These are phyloP conservation scores for Eubasilissa regina DNA, from an alignment of 1,140 invertebrate species.

Conservation along the genomic window DNA sequence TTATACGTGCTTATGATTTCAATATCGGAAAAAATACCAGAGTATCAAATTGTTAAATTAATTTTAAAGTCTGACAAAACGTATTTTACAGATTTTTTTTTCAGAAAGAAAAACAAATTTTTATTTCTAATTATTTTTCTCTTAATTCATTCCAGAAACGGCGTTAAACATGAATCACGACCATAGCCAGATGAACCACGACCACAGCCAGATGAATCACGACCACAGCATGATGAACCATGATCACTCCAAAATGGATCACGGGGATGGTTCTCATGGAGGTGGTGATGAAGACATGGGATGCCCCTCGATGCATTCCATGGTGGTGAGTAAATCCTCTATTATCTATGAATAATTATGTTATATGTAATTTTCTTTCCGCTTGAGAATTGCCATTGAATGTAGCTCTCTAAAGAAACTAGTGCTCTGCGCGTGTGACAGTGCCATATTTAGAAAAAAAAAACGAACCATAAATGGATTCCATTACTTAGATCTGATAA, in stretches of 20 bases:
- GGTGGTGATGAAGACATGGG: background rate
- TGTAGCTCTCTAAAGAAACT: too few species aligned
- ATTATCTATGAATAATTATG: background rate
- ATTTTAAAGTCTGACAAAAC: too few species aligned
- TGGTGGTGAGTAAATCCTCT: conserved; percentile 7
- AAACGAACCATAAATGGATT: too few species aligned
- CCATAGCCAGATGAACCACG: background rate
- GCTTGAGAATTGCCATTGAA: background rate
- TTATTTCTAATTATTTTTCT: too few species aligned
- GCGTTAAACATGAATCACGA: conserved; percentile 1
- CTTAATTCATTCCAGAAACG: background rate
- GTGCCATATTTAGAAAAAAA: too few species aligned
- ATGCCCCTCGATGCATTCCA: background rate
- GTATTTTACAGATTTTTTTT: too few species aligned
- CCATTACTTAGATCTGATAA: too few species aligned
- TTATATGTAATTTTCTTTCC: background rate
- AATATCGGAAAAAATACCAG: too few species aligned
- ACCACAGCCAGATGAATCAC: background rate
- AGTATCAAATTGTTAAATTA: too few species aligned
- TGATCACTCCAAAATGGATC: background rate
- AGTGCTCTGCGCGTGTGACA: too few species aligned
- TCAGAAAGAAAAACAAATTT: too few species aligned
- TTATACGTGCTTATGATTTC: too few species aligned
- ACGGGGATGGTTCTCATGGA: background rate
- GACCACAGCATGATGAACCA: background rate